Evolutionary conservation across 2,888 invertebrate species (phyloP).

Genomic region (Trichogramma evanescens): DNA sequence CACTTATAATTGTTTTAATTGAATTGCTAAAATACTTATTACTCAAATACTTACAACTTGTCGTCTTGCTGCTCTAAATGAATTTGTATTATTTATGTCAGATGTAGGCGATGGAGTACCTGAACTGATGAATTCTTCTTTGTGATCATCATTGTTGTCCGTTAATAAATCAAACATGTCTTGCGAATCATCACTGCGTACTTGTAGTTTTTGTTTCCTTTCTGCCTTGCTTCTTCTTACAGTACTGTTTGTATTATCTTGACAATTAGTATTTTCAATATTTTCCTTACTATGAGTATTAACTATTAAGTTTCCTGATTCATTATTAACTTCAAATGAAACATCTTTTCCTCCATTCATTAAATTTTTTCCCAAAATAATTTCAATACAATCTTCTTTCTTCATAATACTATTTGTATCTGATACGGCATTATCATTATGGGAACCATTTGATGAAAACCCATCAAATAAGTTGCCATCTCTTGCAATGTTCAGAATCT

Average conservation of each 20-base stretch:
- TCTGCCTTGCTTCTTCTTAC: constrained; percentile 33
- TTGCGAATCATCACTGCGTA: constrained; percentile 38
- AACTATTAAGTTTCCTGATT: no score
- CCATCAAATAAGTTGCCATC: not conserved
- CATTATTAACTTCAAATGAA: no score
- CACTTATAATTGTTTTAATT: not conserved
- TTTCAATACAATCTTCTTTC: constrained; percentile 38
- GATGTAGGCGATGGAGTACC: constrained; percentile 44
- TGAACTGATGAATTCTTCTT: constrained; percentile 52
- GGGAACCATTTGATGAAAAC: not conserved
- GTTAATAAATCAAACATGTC: constrained; percentile 21
- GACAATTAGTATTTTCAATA: constrained; percentile 33
- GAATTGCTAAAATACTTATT: not conserved
- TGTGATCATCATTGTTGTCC: constrained; percentile 42
- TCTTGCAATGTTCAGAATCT: not conserved
- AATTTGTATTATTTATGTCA: constrained; percentile 36
- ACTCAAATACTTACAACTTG: constrained; percentile 32
- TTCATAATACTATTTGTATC: constrained; percentile 13
- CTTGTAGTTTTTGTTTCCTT: constrained; percentile 41
- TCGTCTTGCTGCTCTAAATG: constrained; percentile 43
- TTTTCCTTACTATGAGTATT: constrained; percentile 30
- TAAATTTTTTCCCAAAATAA: constrained; percentile 27
- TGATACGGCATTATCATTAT: no score
- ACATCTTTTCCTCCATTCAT: constrained; percentile 2
- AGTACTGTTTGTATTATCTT: constrained; percentile 19